phyloP scores from a whole-genome alignment of 2,113 vertebrate genomes.

The Murina feae region DNA sequence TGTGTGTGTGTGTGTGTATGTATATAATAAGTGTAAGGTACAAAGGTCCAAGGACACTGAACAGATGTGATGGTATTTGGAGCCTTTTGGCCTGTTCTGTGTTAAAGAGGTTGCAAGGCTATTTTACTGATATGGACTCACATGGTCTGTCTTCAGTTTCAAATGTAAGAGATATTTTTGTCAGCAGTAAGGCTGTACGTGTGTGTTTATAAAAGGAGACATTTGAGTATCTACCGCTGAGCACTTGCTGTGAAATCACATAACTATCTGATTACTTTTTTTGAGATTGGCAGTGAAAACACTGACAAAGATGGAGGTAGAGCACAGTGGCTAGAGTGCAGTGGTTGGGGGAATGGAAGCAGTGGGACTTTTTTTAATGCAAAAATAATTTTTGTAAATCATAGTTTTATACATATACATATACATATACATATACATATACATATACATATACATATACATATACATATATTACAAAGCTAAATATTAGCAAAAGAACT shows the following conservation, averaged over 20 bases:
- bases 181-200: background rate
- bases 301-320: background rate
- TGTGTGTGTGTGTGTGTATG: background rate
- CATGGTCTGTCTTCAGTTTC: slow-evolving; percentile 30
- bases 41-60: background rate
- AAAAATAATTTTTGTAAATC: background rate
- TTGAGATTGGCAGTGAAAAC: background rate
- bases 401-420: background rate
- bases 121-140: background rate
- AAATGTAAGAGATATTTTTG: background rate
- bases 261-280: slow-evolving; percentile 29
- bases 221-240: background rate
- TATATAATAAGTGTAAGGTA: background rate
- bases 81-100: background rate
- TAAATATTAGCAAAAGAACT: background rate
- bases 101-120: background rate
- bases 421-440: background rate
- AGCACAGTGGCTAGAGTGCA: background rate
- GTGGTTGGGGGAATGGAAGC: background rate
- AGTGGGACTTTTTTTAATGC: background rate
- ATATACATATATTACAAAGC: background rate
- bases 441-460: background rate
- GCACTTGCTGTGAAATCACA: background rate
- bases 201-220: background rate
- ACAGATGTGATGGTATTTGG: background rate